Evolutionary conservation across 2,797 vertebrate species (phyloP), one percentile per base, ranked within the genome.

Genomic region (Aeoliscus strigatus): DNA sequence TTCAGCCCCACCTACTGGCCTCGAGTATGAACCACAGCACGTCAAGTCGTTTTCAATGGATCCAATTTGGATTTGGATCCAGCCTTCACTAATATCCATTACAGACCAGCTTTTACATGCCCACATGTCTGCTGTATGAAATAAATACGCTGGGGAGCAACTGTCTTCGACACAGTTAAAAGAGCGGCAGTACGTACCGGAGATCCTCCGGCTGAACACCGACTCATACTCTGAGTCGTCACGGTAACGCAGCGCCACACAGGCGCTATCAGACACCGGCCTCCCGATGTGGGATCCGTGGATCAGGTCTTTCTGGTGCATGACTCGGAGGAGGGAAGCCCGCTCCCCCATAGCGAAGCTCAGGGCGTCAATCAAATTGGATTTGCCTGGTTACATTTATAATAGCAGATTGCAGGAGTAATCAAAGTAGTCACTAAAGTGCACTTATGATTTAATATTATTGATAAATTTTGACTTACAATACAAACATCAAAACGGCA

Each of bases 281-380:
- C 40, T 83, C 6, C 92, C 91, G 27, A 94, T 39, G 27, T 97
- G 92, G 1, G 95, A 93, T 46, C 96, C 95, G 3, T 97, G 87
- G 27, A 98, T 88, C 44, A 99, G 88, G 30, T 98, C 93, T 44
- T 67, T 59, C 41, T 91, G 39, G 27, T 77, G 90, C 58, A 87
- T 93, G 28, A 97, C 96, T 45, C 94, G 78, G 8, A 98, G 84
- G 42, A 81, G 79, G 23, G 85, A 10, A 1, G 44, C 75, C 52
- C 88, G 88, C 66, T 97, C 94, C 45, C 92, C 95, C 66, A 93
- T 71, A 29, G 88, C 93, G 58, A 99, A 99, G 70, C 94, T 93
- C 67, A 97, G 59, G 6, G 96, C 94, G 59, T 99, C 95, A 93
- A 98, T 97, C 43, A 99, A 74, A 28, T 98, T 99, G 4, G 95